A percentile compares a stretch with the other conserved stretches of the same genome.
These are phyloP conservation scores for Neocrepidodera transversa DNA, from an alignment of 2,888 invertebrate species.

Conservation along the genomic window DNA sequence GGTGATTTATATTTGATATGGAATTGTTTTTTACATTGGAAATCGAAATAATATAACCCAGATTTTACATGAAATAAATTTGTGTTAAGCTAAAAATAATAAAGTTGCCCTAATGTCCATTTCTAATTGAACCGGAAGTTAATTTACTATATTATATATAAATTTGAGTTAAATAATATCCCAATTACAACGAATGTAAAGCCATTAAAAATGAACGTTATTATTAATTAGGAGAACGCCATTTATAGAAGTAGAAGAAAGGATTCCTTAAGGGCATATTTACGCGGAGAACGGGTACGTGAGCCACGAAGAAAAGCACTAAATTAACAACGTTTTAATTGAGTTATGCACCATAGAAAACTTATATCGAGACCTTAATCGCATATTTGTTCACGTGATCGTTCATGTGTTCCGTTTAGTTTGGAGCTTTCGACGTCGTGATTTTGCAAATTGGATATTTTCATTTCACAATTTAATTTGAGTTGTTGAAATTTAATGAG, in stretches of 20 bases:
- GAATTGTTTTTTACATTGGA: too few species aligned
- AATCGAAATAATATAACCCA: too few species aligned
- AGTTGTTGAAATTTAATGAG: too few species aligned
- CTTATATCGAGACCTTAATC: neutral
- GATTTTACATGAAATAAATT: too few species aligned
- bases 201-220: neutral
- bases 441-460: constrained; percentile 3
- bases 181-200: too few species aligned
- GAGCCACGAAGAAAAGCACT: neutral
- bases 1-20: too few species aligned
- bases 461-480: neutral
- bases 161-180: too few species aligned
- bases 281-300: neutral
- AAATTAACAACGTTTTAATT: neutral
- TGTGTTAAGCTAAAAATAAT: too few species aligned
- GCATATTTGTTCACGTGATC: neutral
- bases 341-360: neutral
- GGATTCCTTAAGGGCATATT: neutral
- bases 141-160: too few species aligned
- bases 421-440: too few species aligned
- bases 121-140: too few species aligned
- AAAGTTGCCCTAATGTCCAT: too few species aligned
- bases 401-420: neutral
- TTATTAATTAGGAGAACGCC: neutral
- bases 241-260: neutral